A percentile compares a stretch with the other conserved stretches of the same genome.
These are phyloP conservation scores for Pseudomugil tenellus DNA, from an alignment of 2,797 vertebrate species.

Conservation along the genomic window DNA sequence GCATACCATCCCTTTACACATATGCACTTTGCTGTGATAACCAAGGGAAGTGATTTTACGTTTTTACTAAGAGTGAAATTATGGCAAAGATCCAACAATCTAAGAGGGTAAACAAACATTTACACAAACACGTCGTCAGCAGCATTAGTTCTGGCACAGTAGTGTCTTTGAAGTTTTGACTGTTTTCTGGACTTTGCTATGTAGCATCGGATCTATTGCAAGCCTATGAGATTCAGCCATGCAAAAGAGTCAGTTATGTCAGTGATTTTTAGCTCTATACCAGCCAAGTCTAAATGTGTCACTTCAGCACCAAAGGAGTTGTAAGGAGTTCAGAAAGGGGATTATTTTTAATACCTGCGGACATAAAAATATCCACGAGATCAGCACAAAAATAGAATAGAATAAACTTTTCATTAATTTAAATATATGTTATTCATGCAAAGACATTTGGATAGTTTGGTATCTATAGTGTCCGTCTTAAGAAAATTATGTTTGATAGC, in stretches of 20 bases:
- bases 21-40: conserved; percentile 5
- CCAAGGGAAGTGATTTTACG: background rate
- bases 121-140: background rate
- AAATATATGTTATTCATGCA: background rate
- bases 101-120: background rate
- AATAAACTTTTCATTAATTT: background rate
- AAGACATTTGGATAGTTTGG: background rate
- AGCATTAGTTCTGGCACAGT: too few species aligned
- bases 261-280: background rate
- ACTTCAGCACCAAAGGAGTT: background rate
- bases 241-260: background rate
- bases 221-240: background rate
- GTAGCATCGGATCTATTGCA: conserved; percentile 18
- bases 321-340: background rate
- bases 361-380: background rate
- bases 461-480: background rate
- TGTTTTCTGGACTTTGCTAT: conserved; percentile 59
- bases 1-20: background rate
- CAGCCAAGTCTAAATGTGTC: background rate
- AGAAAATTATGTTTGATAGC: background rate
- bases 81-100: background rate
- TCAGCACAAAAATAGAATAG: background rate
- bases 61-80: background rate
- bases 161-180: conserved; percentile 19
- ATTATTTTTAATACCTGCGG: background rate